Conservation (phyloP, 2,888 invertebrate species). For the Agrypnus murinus region DNA sequence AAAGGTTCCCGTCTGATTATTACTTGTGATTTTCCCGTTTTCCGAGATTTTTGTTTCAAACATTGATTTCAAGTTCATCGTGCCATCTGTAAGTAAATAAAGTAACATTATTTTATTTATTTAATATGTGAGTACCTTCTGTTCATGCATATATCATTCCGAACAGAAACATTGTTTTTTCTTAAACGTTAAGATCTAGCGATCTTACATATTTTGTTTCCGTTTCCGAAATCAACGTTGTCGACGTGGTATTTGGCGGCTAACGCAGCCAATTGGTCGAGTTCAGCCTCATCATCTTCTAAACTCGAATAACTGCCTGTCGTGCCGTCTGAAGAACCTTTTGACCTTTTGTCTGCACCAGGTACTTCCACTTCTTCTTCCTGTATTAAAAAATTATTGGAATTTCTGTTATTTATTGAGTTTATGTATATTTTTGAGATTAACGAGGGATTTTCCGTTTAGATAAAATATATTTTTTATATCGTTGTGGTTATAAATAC, state of each 20-base stretch:
- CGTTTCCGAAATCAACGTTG: conserved; percentile 70
- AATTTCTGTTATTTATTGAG: background rate
- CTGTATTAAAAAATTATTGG: background rate
- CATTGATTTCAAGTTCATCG: conserved; percentile 49
- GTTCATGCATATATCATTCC: too few relatives aligned
- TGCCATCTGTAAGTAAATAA: conserved; percentile 53
- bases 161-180: too few relatives aligned
- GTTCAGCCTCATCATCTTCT: conserved; percentile 73
- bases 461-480: too few relatives aligned
- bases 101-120: background rate
- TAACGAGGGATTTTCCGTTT: too few relatives aligned
- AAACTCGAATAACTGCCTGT: conserved; percentile 74
- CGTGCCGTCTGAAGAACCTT: conserved; percentile 71
- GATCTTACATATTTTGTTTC: conserved; percentile 69
- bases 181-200: background rate
- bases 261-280: conserved; percentile 68
- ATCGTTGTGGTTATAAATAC: conserved; percentile 56
- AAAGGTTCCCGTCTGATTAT: too few relatives aligned
- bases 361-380: conserved; percentile 62
- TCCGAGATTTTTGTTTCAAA: conserved; percentile 51
- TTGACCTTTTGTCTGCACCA: conserved; percentile 66
- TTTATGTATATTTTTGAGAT: background rate
- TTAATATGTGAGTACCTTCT: too few relatives aligned
- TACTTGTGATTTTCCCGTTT: conserved; percentile 35
- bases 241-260: conserved; percentile 69